Evolutionary conservation across 1,140 invertebrate species (phyloP).

Genomic region (Caligus rogercresseyi): DNA sequence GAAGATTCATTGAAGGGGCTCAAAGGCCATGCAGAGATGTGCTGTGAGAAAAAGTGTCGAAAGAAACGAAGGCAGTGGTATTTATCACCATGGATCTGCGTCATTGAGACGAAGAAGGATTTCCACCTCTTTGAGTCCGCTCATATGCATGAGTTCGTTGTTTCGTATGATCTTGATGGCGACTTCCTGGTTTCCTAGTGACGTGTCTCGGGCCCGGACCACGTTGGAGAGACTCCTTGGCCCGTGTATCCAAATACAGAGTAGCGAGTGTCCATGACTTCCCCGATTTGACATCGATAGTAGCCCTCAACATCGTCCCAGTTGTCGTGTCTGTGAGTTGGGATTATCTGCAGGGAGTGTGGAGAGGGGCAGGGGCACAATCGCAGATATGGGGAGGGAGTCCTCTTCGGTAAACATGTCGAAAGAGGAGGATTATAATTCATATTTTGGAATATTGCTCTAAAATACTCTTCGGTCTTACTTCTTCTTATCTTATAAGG

Average conservation of each 20-base stretch:
- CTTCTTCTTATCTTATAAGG: too few relatives aligned
- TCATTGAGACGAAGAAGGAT: constrained; percentile 87
- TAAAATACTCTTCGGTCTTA: too few relatives aligned
- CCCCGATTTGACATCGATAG: constrained; percentile 79
- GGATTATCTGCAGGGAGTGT: constrained; percentile 52
- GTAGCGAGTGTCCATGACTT: constrained; percentile 58
- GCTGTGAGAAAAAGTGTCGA: constrained; percentile 81
- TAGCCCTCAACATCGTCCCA: constrained; percentile 99
- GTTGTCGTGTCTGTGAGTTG: constrained; percentile 79
- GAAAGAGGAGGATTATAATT: constrained; percentile 61
- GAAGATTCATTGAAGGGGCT: constrained; percentile 85
- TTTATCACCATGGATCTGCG: constrained; percentile 86
- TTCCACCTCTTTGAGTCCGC: constrained; percentile 89
- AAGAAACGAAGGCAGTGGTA: constrained; percentile 81
- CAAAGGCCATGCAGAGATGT: constrained; percentile 96
- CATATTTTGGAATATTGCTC: too few relatives aligned
- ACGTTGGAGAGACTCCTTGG: constrained; percentile 97
- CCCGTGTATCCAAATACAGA: constrained; percentile 91
- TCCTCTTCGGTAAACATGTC: constrained; percentile 66
- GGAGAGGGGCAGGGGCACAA: neutral
- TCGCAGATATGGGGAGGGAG: constrained; percentile 30
- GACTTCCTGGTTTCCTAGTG: constrained; percentile 67
- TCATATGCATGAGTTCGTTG: constrained; percentile 99
- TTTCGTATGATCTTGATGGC: constrained; percentile 99
- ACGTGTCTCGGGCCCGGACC: constrained; percentile 57